Base-by-base conservation (phyloP, 30 jellyfish, hydroid and myxozoan genomes). In the Mastigias papua region DNA sequence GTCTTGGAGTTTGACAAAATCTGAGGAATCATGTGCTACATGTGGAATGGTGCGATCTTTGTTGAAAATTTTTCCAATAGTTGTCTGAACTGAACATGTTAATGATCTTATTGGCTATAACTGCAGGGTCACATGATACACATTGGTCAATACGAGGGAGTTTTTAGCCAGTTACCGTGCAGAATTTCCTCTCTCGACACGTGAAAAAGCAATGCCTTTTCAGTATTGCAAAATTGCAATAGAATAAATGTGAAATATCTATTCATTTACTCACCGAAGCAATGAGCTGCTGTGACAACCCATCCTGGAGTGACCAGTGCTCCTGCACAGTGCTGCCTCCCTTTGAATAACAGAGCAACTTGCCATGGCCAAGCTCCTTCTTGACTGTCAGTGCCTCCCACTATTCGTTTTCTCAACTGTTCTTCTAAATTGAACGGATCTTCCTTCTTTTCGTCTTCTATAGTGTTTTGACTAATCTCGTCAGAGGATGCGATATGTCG, bases 301-400 rank as follows among this genome's bases (percentile, higher is more conserved):
- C 98, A 91, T 1, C 82, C 88, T 5, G 95, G 93, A 3, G 98
- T 42, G 17, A 91, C 48, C 34, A 91, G 87, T 50, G 96, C 98
- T 27, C 98, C 98, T 1, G 87, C 96, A 82, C 98, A 91, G 46
- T 65, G 32, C 58, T 84, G 96, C 69, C 76, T 65, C 27, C 96
- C 96, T 26, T 86, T 77, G 77, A 84, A 85, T 76, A 82, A 23
- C 33, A 91, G 76, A 22, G 96, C 96, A 13, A 88, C 98, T 34
- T 91, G 98, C 98, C 98, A 91, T 16, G 98, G 98, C 93, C 96
- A 91, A 15, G 94, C 91, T 33, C 98, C 98, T 60, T 86, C 84
- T 10, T 62, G 73, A 49, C 89, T 73, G 2, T 57, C 78, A 35
- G 46, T 69, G 6, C 98, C 98, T 27, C 98, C 98, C 7, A 91